Evolutionary conservation across 1,140 invertebrate species (phyloP).

Genomic region (Zaprionus vittiger): DNA sequence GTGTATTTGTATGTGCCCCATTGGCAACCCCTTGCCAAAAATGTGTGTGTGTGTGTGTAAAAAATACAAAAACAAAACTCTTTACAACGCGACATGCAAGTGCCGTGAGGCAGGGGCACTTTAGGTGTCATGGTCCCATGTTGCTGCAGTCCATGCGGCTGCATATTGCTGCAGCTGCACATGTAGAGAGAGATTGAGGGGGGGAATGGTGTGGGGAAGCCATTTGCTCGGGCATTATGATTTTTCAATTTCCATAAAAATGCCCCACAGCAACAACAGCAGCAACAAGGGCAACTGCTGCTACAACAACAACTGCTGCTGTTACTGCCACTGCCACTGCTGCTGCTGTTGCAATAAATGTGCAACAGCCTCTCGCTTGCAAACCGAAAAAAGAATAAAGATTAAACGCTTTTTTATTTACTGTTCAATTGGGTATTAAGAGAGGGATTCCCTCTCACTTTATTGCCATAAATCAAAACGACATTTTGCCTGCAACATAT

Average conservation of each 20-base stretch:
- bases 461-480: slow-evolving; percentile 19
- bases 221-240: slow-evolving; percentile 49
- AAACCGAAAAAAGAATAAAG: slow-evolving; percentile 17
- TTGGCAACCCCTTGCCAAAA: slow-evolving; percentile 9
- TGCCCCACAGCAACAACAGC: slow-evolving; percentile 20
- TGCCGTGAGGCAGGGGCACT: slow-evolving; percentile 29
- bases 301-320: background rate
- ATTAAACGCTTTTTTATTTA: slow-evolving; percentile 48
- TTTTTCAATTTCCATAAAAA: slow-evolving; percentile 56
- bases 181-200: too few relatives aligned
- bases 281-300: slow-evolving; percentile 14
- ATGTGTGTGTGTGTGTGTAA: slow-evolving; percentile 4
- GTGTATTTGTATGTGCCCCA: background rate
- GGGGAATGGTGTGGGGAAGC: background rate
- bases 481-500: background rate
- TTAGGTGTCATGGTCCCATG: slow-evolving; percentile 37
- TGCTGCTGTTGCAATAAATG: slow-evolving; percentile 8
- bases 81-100: slow-evolving; percentile 28
- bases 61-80: slow-evolving; percentile 22
- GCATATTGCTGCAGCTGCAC: slow-evolving; percentile 28
- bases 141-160: background rate
- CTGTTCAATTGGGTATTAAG: slow-evolving; percentile 30
- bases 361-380: background rate
- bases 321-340: background rate
- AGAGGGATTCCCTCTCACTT: slow-evolving; percentile 18